Evolutionary conservation across 2,797 vertebrate species (phyloP).

Genomic region (Valencia hispanica): DNA sequence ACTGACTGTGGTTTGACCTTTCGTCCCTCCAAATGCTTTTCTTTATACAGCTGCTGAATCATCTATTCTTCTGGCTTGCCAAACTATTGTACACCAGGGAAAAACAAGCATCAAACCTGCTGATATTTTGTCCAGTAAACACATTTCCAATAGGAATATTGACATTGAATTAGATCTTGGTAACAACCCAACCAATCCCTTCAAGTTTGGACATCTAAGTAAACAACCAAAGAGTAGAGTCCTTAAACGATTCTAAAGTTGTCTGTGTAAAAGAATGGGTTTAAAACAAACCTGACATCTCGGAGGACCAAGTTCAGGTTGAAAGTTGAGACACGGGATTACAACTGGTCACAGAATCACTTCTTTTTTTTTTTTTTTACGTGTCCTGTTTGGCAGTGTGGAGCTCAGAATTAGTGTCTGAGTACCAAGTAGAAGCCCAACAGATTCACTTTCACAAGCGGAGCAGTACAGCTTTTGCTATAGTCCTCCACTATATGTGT

Average conservation of each 20-base stretch:
- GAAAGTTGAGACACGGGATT: not conserved
- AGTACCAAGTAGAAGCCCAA: too few species aligned
- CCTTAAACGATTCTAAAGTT: not conserved
- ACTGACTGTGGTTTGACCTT: slow-evolving; percentile 1
- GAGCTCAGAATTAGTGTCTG: too few species aligned
- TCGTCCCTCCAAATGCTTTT: not conserved
- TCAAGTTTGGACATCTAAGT: not conserved
- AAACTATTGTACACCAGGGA: not conserved
- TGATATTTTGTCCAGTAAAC: not conserved
- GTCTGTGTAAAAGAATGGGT: not conserved
- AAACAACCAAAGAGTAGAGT: not conserved
- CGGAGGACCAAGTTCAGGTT: not conserved
- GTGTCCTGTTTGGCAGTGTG: too few species aligned
- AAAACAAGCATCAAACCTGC: not conserved
- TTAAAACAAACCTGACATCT: not conserved
- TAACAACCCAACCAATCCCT: not conserved
- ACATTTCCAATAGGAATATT: not conserved
- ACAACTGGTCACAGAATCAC: not conserved
- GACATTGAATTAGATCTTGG: not conserved
- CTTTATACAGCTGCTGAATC: slow-evolving; percentile 5
- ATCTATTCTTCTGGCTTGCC: not conserved
- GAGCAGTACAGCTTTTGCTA: too few species aligned
- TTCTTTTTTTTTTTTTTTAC: too few species aligned
- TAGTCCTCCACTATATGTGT: too few species aligned
- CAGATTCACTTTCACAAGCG: too few species aligned